Base-by-base conservation (phyloP, 2,797 vertebrate genomes). In the Aselliscus stoliczkanus region DNA sequence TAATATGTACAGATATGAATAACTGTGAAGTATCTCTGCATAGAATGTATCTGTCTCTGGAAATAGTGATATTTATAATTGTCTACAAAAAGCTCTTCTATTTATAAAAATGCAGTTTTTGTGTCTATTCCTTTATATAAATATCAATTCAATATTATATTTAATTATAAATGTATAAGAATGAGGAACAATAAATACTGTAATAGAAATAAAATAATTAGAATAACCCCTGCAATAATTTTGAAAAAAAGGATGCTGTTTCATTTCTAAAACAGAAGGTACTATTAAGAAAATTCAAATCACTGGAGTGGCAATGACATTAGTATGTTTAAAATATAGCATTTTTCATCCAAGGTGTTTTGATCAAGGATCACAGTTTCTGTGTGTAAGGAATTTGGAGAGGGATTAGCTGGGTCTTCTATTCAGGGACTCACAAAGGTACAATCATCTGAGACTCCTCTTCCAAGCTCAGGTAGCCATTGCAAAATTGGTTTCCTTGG, bases 171-270 rank as follows among this genome's bases (percentile, higher is more conserved):
- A 50, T 65, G 13, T 73, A 21, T 67, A 23, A 47, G 86, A 91
- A 72, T 69, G 14, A 72, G 15, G 64, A 83, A 42, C 44, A 52
- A 11, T 29, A 54, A 69, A 44, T 69, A 64, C 23, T 44, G 27
- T 42, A 39, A 56, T 37, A 75, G 70, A 95, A 62, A 88, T 65
- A 64, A 81, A 90, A 60, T 72, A 39, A n/a, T 86, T 73, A 77
- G 20, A 69, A n/a, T 39, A 69, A 14, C n/a, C 6, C n/a, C 6
- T 69, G 73, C 5, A 81, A 9, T 88, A 73, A 67, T 69, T 67
- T 79, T 69, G 6, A 47, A 82, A 5, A 34, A 6, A 31, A 1
- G 9, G 27, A 69, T 89, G 10, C 17, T 70, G 3, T 70, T 84
- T 84, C 13, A 76, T 85, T 80, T 67, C 17, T 84, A 79, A 76